Conservation (phyloP, 1,140 invertebrate species). For the Thrips palmi region DNA sequence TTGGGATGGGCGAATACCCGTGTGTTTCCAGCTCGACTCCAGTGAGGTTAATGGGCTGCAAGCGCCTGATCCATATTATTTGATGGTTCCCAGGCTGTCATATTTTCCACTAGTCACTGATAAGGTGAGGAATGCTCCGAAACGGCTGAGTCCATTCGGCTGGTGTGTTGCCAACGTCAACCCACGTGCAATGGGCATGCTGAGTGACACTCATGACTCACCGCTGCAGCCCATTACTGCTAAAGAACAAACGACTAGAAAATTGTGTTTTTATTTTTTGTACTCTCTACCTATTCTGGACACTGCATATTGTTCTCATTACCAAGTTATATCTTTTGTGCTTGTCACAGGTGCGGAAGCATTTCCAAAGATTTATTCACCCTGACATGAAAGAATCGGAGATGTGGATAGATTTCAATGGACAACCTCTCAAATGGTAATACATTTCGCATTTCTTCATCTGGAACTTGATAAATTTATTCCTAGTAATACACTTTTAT, state of each 20-base stretch:
- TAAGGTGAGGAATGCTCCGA: constrained; percentile 68
- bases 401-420: constrained; percentile 92
- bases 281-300: no score
- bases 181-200: no score
- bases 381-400: constrained; percentile 68
- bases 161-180: no score
- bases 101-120: constrained; percentile 94
- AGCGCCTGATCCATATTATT: constrained; percentile 78
- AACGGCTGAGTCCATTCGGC: no score
- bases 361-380: constrained; percentile 68
- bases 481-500: no score
- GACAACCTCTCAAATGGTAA: constrained; percentile 76
- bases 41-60: constrained; percentile 78
- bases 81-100: constrained; percentile 85
- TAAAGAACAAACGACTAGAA: no score
- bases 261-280: no score
- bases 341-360: constrained; percentile 73
- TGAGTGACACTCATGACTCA: no score
- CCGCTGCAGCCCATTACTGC: no score
- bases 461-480: no score
- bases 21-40: constrained; percentile 71
- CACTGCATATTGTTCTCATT: no score
- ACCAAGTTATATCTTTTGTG: no score
- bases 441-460: neutral
- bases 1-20: constrained; percentile 87